Conservation (phyloP, 2,113 vertebrate genomes). For the Cottus gobio region DNA sequence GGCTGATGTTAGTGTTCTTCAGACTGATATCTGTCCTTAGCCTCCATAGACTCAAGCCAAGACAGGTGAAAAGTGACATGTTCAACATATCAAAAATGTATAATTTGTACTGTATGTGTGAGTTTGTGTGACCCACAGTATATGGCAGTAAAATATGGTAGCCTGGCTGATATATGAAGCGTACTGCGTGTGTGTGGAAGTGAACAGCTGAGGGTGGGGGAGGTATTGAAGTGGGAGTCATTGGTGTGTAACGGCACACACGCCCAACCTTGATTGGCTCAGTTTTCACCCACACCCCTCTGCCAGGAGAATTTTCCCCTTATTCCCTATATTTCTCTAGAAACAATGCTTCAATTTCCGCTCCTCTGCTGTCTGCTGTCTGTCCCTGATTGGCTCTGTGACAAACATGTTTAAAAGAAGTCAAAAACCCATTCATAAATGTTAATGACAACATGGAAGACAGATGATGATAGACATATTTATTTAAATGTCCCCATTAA, state of each 20-base stretch:
- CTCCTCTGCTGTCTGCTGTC: background rate
- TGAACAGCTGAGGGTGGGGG: conserved; percentile 46
- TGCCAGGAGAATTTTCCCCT: background rate
- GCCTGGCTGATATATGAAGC: background rate
- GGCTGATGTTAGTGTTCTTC: background rate
- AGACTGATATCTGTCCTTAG: background rate
- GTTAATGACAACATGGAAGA: background rate
- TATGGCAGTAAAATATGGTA: background rate
- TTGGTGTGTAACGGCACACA: conserved; percentile 57
- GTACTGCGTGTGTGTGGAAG: background rate
- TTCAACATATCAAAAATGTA: background rate
- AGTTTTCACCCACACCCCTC: conserved; percentile 10
- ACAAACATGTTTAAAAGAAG: too few relatives aligned
- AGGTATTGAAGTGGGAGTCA: conserved; percentile 52
- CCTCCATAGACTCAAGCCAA: background rate
- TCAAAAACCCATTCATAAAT: background rate
- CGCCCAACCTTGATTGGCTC: conserved; percentile 45
- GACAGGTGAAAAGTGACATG: background rate
- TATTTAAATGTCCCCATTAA: background rate
- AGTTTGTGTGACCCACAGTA: background rate
- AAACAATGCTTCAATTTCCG: conserved; percentile 6
- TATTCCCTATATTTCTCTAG: conserved; percentile 13
- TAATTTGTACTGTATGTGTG: background rate
- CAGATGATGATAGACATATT: background rate
- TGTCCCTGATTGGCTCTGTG: background rate